Evolutionary conservation across 1,140 invertebrate genomes (phyloP).

Genomic region (Gonioctena quinquepunctata): DNA sequence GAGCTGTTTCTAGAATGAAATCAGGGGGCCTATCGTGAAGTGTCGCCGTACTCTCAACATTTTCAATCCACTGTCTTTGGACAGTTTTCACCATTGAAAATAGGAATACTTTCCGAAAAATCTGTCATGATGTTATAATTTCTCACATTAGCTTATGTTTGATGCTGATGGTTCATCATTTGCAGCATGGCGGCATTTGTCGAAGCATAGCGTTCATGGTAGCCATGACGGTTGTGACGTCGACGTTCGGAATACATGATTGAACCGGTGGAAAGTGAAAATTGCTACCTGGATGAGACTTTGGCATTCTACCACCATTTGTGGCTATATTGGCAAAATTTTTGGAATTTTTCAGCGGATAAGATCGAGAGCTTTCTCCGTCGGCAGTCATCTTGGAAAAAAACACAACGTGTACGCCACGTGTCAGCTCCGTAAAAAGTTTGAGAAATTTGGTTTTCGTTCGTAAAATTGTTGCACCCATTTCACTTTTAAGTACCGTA

Average conservation of each 20-base stretch:
- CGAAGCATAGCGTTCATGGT: neutral
- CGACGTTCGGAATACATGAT: neutral
- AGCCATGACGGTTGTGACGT: neutral
- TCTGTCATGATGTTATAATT: constrained; percentile 3
- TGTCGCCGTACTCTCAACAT: neutral
- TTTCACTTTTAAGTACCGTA: too few species aligned
- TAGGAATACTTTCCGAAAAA: neutral
- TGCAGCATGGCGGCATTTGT: neutral
- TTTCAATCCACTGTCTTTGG: neutral
- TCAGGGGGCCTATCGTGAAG: constrained; percentile 15
- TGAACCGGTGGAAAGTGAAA: neutral
- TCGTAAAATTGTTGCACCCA: too few species aligned
- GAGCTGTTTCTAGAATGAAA: constrained; percentile 12
- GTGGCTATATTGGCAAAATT: neutral
- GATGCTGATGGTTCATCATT: neutral
- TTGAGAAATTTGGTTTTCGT: too few species aligned
- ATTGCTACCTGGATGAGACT: too few species aligned
- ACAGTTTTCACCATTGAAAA: neutral
- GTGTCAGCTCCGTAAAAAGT: too few species aligned
- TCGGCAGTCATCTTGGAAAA: too few species aligned
- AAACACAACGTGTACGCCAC: too few species aligned
- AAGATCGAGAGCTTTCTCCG: neutral
- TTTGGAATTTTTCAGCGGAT: neutral
- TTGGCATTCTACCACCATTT: neutral
- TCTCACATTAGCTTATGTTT: neutral